phyloP scores from a whole-genome alignment of 2,888 invertebrate genomes.

The Nomada goodeniana region DNA sequence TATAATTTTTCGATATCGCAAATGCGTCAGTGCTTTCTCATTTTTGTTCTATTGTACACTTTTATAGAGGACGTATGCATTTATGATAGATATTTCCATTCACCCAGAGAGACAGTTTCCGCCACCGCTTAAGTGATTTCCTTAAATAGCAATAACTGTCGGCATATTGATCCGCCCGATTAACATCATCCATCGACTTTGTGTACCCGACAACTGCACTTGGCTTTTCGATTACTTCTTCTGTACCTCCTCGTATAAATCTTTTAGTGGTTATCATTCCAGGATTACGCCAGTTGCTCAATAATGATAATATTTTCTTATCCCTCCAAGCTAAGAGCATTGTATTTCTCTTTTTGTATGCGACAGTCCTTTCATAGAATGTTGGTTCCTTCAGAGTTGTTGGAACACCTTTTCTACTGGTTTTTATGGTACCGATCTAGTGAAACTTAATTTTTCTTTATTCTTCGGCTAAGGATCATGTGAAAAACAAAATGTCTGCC shows the following conservation, averaged over 20 bases:
- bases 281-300: conserved; percentile 52
- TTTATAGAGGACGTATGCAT: conserved; percentile 33
- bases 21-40: conserved; percentile 45
- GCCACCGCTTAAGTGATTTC: too few species aligned
- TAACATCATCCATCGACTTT: too few species aligned
- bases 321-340: conserved; percentile 45
- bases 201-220: conserved; percentile 11
- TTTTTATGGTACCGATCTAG: conserved; percentile 60
- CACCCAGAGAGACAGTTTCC: conserved; percentile 53
- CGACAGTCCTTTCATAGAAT: conserved; percentile 38
- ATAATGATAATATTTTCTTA: conserved; percentile 57
- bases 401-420: conserved; percentile 65
- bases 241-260: conserved; percentile 32
- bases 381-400: conserved; percentile 43
- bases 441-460: conserved; percentile 60
- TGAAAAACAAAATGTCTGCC: too few species aligned
- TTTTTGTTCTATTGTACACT: conserved; percentile 44
- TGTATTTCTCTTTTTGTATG: conserved; percentile 40
- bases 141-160: too few species aligned
- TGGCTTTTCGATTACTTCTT: conserved; percentile 27
- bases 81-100: conserved; percentile 48
- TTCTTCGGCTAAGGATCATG: conserved; percentile 39
- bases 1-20: conserved; percentile 36
- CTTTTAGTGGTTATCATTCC: conserved; percentile 43
- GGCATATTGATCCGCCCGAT: too few species aligned